Evolutionary conservation across 2,113 vertebrate species (phyloP), one percentile per base, ranked within the genome.

Genomic region (Indicator indicator): DNA sequence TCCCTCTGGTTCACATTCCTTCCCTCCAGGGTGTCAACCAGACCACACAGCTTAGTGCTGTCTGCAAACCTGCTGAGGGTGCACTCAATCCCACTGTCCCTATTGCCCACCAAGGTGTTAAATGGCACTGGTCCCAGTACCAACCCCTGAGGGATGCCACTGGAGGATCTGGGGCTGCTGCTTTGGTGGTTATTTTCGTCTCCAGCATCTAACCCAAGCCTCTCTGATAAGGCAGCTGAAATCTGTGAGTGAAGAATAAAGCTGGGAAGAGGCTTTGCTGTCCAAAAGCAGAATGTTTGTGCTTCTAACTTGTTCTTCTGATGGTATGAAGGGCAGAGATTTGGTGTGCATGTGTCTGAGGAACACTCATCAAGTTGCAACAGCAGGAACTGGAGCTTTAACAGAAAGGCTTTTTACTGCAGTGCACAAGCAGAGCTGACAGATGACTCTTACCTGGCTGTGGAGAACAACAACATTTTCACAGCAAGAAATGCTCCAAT

Each of bases 161-260:
- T 7, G 24, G 60, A 55, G 38, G 36, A 59, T 28, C 38, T 33
- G 65, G 30, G 44, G 38, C 36, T 1, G 1, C 19, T 17, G 13
- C 56, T 58, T 77, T 0, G 0, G 48, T 11, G 68, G 20, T 9
- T 42, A 1, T 33, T 65, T 73, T 7, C 5, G 33, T 46, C 60
- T 23, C 55, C 38, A 69, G 44, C 19, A 0, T 16, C 62, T 7
- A 11, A 24, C 65, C 23, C 0, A 65, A 56, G 12, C 7, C 81
- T 65, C 1, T 0, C 16, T 69, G 60, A 11, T 9, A 9, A 0
- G 11, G 55, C 76, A 12, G 74, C 40, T 32, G 28, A 28, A 75
- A 38, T 16, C 19, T 27, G 4, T 2, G 9, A 24, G 58, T 36
- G 40, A 13, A 32, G 54, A 64, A 32, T 19, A 26, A 68, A 30